A percentile compares a stretch with the other conserved stretches of the same genome.
phyloP scores from a whole-genome alignment of 2,888 invertebrate species.

The Blera fallax region DNA sequence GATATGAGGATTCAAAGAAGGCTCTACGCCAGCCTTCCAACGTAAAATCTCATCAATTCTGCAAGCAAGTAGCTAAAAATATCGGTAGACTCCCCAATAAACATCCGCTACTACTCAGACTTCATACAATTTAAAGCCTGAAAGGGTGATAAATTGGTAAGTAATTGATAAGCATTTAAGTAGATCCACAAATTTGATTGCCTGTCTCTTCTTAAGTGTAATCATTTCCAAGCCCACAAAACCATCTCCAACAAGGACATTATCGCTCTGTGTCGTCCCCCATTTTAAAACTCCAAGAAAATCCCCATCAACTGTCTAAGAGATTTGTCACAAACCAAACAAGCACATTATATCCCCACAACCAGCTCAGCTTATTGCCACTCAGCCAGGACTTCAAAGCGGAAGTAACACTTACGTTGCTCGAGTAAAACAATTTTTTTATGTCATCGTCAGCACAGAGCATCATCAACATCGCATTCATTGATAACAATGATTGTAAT shows the following conservation, averaged over 20 bases:
- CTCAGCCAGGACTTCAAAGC: background rate
- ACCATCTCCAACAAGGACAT: background rate
- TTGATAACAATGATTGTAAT: slow-evolving; percentile 58
- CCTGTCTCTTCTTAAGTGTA: background rate
- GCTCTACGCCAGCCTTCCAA: too few species aligned
- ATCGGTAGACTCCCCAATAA: background rate
- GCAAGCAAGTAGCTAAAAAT: too few species aligned
- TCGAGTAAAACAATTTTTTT: background rate
- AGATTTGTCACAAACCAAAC: slow-evolving; percentile 3
- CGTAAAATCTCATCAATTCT: too few species aligned
- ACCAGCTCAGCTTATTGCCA: background rate
- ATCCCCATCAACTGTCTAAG: background rate
- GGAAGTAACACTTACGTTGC: slow-evolving; percentile 13
- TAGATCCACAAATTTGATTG: slow-evolving; percentile 13
- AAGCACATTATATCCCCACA: background rate
- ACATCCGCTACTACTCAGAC: background rate
- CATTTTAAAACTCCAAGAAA: background rate
- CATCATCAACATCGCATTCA: slow-evolving; percentile 41
- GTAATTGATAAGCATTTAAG: background rate
- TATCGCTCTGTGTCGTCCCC: background rate
- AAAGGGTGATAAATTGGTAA: background rate
- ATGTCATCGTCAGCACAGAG: background rate
- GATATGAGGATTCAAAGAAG: too few species aligned
- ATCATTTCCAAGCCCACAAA: background rate
- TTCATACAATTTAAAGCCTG: background rate